Evolutionary conservation across 2,888 invertebrate genomes (phyloP), one percentile per base, ranked within the genome.

Genomic region (Lasius fuliginosus): DNA sequence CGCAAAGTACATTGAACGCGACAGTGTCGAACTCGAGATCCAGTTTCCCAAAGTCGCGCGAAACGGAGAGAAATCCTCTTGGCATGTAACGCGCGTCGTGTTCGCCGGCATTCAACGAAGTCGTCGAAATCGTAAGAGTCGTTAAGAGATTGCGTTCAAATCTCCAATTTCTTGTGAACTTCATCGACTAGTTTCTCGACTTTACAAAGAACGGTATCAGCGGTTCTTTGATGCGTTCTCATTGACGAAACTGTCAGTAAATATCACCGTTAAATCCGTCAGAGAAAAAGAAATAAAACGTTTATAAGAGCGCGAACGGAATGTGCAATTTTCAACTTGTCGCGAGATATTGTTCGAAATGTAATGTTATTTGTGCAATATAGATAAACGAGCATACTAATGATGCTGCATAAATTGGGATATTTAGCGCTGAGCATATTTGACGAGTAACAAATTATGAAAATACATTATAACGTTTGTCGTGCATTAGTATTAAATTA

Each of bases 1-100:
- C 42, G 79, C 76, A 27, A 74, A 36, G 60, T 46, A 46, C 76
- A 62, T 75, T 75, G 79, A 75, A 81, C 60, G 77, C 77, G 77
- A 69, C 40, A n/a, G 6, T 42, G 73, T 42, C 74, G 30, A 77
- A 77, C 69, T 77, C 77, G 60, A 81, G 75, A 81, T 81, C 71
- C 76, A 81, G 76, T 79, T 79, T 73, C 33, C 77, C 76, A 75
- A 81, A 81, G 79, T 36, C 42, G 27, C 33, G 27, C 36, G n/a
- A 40, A 40, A 49, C 33, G n/a, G 30, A 68, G 49, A 68, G 68
- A 68, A 23, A 73, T 75, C 8, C 75, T 46, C 4, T 46, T 30
- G 42, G 46, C 12, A 12, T 49, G 75, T 60, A 62, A 79, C 60
- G 36, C 40, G 46, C 73, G 27, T 30, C 73, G 71, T 76, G 53